A percentile compares a stretch with the other conserved stretches of the same genome.
These are phyloP conservation scores for Carapus acus DNA, from an alignment of 2,797 vertebrate genomes.

Conservation along the genomic window DNA sequence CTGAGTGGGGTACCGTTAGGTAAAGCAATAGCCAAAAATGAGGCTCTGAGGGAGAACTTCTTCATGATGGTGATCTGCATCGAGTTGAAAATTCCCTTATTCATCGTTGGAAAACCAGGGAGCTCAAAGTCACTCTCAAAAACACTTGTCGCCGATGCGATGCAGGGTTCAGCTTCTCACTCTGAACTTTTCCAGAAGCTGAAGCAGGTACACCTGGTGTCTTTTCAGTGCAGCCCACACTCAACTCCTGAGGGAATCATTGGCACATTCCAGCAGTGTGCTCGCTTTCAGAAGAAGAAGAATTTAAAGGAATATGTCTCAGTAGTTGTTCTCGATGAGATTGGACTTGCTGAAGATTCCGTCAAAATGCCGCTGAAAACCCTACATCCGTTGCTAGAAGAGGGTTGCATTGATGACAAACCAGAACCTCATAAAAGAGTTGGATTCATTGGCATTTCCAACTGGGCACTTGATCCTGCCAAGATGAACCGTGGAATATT, in stretches of 20 bases:
- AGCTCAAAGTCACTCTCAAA: slow-evolving; percentile 92
- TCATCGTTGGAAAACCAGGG: slow-evolving; percentile 89
- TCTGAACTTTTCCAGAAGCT: slow-evolving; percentile 77
- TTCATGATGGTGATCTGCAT: slow-evolving; percentile 94
- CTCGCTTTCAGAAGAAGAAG: slow-evolving; percentile 84
- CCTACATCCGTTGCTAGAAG: slow-evolving; percentile 86
- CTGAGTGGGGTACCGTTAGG: slow-evolving; percentile 69
- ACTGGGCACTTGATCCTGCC: slow-evolving; percentile 86
- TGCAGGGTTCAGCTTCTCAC: slow-evolving; percentile 84
- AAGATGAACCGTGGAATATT: slow-evolving; percentile 90
- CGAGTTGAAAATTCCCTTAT: slow-evolving; percentile 86
- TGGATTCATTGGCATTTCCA: slow-evolving; percentile 87
- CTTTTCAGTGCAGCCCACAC: slow-evolving; percentile 86
- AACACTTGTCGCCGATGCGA: slow-evolving; percentile 84
- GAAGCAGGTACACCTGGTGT: slow-evolving; percentile 83
- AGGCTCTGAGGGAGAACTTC: slow-evolving; percentile 86
- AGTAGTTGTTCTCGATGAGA: slow-evolving; percentile 89
- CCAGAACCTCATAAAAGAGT: slow-evolving; percentile 84
- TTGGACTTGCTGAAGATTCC: slow-evolving; percentile 89
- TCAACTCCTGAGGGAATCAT: slow-evolving; percentile 86
- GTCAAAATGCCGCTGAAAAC: slow-evolving; percentile 90
- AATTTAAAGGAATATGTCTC: slow-evolving; percentile 82
- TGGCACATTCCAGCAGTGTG: slow-evolving; percentile 79
- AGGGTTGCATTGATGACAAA: slow-evolving; percentile 86
- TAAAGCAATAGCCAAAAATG: slow-evolving; percentile 82